Conservation (phyloP, 2,888 invertebrate species). For the Rapana venosa region DNA sequence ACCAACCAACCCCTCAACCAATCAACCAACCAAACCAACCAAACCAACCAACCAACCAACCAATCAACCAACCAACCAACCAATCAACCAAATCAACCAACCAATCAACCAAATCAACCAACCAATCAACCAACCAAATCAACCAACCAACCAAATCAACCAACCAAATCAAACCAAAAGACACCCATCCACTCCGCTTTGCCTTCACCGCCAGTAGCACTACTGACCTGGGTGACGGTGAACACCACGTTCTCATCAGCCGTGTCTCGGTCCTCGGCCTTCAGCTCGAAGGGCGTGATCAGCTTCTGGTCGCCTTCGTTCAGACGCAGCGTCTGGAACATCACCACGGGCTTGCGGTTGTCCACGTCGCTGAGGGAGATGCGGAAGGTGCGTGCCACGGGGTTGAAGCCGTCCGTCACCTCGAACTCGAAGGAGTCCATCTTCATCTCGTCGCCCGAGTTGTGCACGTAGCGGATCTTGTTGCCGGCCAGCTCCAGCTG, state of each 20-base stretch:
- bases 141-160: no score
- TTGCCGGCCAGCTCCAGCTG: slow-evolving; percentile 77
- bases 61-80: no score
- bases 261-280: slow-evolving; percentile 76
- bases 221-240: slow-evolving; percentile 67
- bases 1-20: no score
- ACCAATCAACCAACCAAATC: no score
- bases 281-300: slow-evolving; percentile 77
- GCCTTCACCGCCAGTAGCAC: no score
- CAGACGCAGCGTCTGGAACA: slow-evolving; percentile 70
- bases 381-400: slow-evolving; percentile 73
- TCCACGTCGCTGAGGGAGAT: slow-evolving; percentile 77
- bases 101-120: no score
- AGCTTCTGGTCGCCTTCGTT: slow-evolving; percentile 74
- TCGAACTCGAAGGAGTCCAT: slow-evolving; percentile 78
- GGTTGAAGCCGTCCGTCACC: slow-evolving; percentile 77
- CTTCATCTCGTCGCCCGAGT: slow-evolving; percentile 73
- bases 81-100: no score
- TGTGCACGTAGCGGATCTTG: slow-evolving; percentile 77
- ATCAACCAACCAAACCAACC: no score
- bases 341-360: slow-evolving; percentile 76
- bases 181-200: no score
- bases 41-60: no score
- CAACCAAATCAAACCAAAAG: no score
- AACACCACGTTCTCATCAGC: slow-evolving; percentile 67